Base-by-base conservation (phyloP, 2,888 invertebrate genomes). In the Myopa tessellatipennis region DNA sequence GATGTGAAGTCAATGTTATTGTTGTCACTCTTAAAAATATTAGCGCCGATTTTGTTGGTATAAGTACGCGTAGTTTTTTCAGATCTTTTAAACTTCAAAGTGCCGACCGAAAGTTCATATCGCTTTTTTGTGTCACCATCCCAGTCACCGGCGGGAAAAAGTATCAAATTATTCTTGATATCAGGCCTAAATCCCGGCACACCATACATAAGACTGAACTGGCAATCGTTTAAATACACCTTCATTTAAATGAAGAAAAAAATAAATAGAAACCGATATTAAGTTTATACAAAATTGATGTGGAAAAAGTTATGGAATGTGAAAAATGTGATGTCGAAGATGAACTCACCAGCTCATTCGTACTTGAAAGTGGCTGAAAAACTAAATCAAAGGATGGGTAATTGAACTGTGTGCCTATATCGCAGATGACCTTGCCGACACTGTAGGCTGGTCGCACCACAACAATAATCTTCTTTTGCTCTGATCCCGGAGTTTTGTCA, bases 401-500 rank as follows among this genome's bases (percentile, higher is more conserved):
- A 14, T 83, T 82, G 82, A 86, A 89, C 79, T 89, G 89, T 80
- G 86, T 87, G 77, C 82, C 83, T 73, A 90, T 86, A 74, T 87
- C 83, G 26, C 82, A 81, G 70, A 89, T 88, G 6, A 90, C 85
- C 77, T 86, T 87, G 60, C 84, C 83, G 40, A 90, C 87, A 45
- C 87, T 89, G 61, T 85, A 86, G 38, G 84, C 84, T 40, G 86
- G 84, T 18, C 88, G 86, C 8, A 89, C 88, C 40, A 89, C 85
- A 63, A 90, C 82, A 79, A 83, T 87, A 75, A 88, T 87, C 83
- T 87, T 90, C 80, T 87, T 88, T 75, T 87, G 86, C 77, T 86
- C 86, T 45, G 89, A 86, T 73, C 85, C 84, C 50, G 88, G 88
- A 76, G 88, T 87, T 81, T 86, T 88, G 81, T 90, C 89, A 80